These are phyloP conservation scores for Ericerus pela DNA, from an alignment of 1,140 invertebrate species.

Conservation along the genomic window DNA sequence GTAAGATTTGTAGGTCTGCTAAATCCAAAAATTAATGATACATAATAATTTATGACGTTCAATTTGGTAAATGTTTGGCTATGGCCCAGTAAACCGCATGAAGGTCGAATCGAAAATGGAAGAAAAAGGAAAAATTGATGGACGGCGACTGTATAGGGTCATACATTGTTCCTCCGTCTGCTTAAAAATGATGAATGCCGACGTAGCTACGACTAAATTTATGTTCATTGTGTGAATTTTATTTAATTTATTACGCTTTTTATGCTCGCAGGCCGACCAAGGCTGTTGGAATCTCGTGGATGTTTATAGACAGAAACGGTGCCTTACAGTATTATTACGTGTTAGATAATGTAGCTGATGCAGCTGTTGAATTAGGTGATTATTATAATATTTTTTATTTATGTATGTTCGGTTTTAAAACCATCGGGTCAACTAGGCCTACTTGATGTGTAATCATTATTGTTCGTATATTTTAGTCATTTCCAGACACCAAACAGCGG, in stretches of 20 bases:
- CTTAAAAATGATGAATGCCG: background rate
- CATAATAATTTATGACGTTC: too few relatives aligned
- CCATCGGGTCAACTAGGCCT: too few relatives aligned
- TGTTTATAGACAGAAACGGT: constrained; percentile 58
- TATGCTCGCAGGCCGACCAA: constrained; percentile 18
- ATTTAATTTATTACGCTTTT: background rate
- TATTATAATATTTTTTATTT: background rate
- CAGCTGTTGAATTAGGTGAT: background rate
- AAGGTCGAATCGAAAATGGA: too few relatives aligned
- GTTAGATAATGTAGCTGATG: constrained; percentile 33
- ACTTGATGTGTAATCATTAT: too few relatives aligned
- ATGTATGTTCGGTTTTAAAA: too few relatives aligned
- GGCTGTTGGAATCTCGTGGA: constrained; percentile 54
- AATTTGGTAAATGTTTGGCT: too few relatives aligned
- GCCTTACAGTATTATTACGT: constrained; percentile 56
- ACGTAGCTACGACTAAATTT: background rate
- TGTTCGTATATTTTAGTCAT: background rate
- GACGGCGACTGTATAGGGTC: too few relatives aligned
- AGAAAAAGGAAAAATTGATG: too few relatives aligned
- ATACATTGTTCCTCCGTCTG: background rate
- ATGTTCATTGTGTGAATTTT: background rate
- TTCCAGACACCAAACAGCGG: constrained; percentile 33
- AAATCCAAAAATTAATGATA: too few relatives aligned
- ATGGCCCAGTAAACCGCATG: too few relatives aligned
- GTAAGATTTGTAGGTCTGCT: too few relatives aligned